Evolutionary conservation across 2,797 vertebrate genomes (phyloP).

Genomic region (Sebastes glaucus): DNA sequence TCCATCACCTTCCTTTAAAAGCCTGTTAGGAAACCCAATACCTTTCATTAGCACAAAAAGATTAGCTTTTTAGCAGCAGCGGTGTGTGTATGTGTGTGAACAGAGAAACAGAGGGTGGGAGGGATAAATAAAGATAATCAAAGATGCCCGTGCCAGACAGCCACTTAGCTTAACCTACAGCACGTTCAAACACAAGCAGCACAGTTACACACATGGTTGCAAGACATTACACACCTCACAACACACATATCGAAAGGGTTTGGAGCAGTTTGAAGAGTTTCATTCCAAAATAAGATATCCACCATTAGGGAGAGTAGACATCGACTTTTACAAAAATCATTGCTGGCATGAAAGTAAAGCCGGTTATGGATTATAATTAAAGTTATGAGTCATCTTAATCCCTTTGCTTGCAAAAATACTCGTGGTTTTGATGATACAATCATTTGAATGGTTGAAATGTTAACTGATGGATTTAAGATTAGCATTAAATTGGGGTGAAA

Average conservation of each 20-base stretch:
- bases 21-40: constrained; percentile 82
- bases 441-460: constrained; percentile 26
- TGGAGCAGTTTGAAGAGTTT: constrained; percentile 34
- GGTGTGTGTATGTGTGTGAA: constrained; percentile 10
- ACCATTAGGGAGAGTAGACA: constrained; percentile 18
- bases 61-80: constrained; percentile 76
- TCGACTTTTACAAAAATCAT: constrained; percentile 12
- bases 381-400: constrained; percentile 48
- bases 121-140: constrained; percentile 76
- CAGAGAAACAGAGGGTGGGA: constrained; percentile 34
- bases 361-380: constrained; percentile 50
- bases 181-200: constrained; percentile 35
- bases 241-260: constrained; percentile 9
- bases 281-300: constrained; percentile 11
- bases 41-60: constrained; percentile 81
- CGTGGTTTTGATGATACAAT: constrained; percentile 51
- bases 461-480: constrained; percentile 39
- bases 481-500: constrained; percentile 31
- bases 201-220: constrained; percentile 17
- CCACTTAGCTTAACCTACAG: constrained; percentile 68
- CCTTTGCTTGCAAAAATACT: constrained; percentile 23
- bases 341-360: constrained; percentile 39
- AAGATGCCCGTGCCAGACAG: constrained; percentile 63
- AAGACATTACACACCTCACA: constrained; percentile 44
- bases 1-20: constrained; percentile 81